Evolutionary conservation across 2,888 invertebrate species (phyloP).

Genomic region (Acleris laterana): DNA sequence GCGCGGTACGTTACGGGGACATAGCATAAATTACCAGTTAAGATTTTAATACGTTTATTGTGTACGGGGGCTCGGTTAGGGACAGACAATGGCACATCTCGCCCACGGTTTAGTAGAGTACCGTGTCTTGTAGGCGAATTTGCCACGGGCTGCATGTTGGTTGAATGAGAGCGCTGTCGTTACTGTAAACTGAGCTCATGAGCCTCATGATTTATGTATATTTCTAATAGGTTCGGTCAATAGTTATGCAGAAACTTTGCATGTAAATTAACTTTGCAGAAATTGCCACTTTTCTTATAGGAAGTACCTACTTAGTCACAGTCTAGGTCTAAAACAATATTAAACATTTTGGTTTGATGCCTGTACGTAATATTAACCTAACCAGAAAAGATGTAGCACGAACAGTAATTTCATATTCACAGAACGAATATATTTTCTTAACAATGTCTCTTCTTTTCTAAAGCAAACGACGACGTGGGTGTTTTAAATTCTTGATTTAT

Average conservation of each 20-base stretch:
- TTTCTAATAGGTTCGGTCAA: conserved; percentile 27
- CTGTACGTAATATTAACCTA: no score
- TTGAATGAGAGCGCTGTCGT: conserved; percentile 12
- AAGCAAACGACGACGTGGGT: no score
- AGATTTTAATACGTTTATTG: conserved; percentile 56
- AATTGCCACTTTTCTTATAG: no score
- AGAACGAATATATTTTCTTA: no score
- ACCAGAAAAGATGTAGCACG: no score
- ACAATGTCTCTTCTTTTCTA: no score
- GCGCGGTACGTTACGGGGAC: conserved; percentile 44
- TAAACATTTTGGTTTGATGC: no score
- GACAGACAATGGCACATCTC: conserved; percentile 43
- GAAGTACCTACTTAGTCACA: no score
- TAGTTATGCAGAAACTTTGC: conserved; percentile 30
- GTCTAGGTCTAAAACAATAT: no score
- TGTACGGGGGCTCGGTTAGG: conserved; percentile 51
- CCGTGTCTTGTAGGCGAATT: conserved; percentile 6
- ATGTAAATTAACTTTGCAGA: conserved; percentile 2
- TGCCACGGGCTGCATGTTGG: not conserved
- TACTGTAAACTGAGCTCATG: conserved; percentile 39
- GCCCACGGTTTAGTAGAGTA: conserved; percentile 27
- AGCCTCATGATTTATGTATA: conserved; percentile 36
- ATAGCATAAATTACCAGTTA: conserved; percentile 56
- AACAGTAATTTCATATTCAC: no score
- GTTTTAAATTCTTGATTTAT: not conserved